These are phyloP conservation scores for Procapra przewalskii DNA, from an alignment of 2,113 vertebrate genomes.

Conservation along the genomic window DNA sequence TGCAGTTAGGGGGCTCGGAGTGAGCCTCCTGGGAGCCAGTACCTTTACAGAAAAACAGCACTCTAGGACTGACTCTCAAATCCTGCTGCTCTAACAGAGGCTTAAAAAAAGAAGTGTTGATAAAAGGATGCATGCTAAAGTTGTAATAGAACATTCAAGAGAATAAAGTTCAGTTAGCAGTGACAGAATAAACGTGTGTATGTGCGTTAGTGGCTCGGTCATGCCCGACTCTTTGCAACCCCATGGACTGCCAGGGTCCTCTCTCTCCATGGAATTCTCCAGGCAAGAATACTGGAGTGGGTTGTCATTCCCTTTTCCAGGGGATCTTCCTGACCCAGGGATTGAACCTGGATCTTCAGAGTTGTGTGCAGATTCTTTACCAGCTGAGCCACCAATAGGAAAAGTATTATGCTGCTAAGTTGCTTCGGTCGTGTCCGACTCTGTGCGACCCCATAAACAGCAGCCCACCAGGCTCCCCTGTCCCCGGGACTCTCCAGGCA, in stretches of 20 bases:
- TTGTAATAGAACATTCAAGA: not conserved
- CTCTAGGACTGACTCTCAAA: accelerated
- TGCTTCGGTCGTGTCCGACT: too few species aligned
- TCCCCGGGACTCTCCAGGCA: too few species aligned
- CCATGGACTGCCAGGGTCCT: not conserved
- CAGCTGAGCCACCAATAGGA: not conserved
- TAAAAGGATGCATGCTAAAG: not conserved
- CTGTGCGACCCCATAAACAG: too few species aligned
- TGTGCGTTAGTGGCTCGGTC: not conserved
- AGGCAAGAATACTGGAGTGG: not conserved
- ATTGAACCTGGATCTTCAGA: not conserved
- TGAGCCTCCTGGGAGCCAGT: accelerated
- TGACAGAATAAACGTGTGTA: not conserved
- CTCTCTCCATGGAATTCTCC: not conserved
- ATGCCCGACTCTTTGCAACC: not conserved
- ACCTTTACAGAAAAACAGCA: accelerated
- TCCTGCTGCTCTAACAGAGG: too few species aligned
- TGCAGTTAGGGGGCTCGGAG: accelerated
- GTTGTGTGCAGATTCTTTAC: not conserved
- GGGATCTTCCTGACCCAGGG: not conserved
- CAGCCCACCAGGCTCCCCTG: too few species aligned
- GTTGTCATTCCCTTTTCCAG: not conserved
- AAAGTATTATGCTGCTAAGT: not conserved
- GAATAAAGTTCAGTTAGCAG: not conserved
- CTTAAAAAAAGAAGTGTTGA: not conserved